Conservation (phyloP, 35 echinoderm and acorn worm genomes). For the Lytechinus variegatus region DNA sequence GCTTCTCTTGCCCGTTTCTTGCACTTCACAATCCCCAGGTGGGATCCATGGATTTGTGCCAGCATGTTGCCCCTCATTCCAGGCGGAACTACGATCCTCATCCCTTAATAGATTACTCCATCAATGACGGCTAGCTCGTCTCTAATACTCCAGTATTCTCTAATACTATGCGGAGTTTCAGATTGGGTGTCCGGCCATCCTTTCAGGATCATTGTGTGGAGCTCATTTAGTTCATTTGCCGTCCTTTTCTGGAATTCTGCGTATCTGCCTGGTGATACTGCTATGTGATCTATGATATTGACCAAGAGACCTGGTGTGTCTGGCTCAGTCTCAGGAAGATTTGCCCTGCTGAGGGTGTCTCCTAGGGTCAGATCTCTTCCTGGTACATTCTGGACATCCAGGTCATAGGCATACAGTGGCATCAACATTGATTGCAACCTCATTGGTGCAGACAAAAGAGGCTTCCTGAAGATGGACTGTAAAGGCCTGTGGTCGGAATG, state of each 20-base stretch:
- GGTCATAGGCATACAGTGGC: constrained; percentile 69
- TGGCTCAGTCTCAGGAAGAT: constrained; percentile 57
- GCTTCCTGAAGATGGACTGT: constrained; percentile 64
- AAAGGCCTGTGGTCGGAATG: constrained; percentile 79
- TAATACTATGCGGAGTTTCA: constrained; percentile 60
- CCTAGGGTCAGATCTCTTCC: constrained; percentile 63
- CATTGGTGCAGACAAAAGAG: constrained; percentile 65
- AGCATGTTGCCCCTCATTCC: constrained; percentile 62
- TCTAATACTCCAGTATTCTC: constrained; percentile 69
- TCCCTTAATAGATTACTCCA: constrained; percentile 77
- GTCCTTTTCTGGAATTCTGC: constrained; percentile 59
- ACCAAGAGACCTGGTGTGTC: constrained; percentile 57
- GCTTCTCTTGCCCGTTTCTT: constrained; percentile 56
- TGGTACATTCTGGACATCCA: constrained; percentile 59
- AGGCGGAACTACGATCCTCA: constrained; percentile 61
- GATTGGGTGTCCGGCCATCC: constrained; percentile 82
- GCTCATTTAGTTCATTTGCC: constrained; percentile 65
- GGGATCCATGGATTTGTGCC: constrained; percentile 54
- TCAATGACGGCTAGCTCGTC: constrained; percentile 69
- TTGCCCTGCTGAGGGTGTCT: constrained; percentile 69
- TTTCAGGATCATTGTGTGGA: constrained; percentile 63
- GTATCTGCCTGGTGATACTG: constrained; percentile 60
- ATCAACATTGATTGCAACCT: constrained; percentile 76
- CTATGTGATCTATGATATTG: too few species aligned
- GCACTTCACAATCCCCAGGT: constrained; percentile 72